Base-by-base conservation (phyloP, 1,140 invertebrate genomes). In the Meloidogyne exigua region DNA sequence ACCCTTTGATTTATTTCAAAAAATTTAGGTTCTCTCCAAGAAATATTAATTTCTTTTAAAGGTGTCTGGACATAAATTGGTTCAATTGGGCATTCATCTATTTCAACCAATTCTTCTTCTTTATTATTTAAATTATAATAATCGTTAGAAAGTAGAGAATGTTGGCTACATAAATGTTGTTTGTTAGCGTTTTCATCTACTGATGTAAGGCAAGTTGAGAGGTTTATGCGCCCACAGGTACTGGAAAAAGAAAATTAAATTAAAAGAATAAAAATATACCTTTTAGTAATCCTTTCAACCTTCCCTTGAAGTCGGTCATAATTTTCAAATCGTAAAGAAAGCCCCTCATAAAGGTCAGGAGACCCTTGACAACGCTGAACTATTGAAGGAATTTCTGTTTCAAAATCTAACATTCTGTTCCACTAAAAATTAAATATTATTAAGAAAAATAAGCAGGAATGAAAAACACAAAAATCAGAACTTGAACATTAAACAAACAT, bases 11-110 rank as follows among this genome's bases (percentile, higher is more conserved):
- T 95, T 83, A 95, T 64, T 28, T 36, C 94, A 75, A 91, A 92
- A 85, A 96, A 96, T 78, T 92, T 91, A 0, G 95, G 95, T 80
- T 95, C 93, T 85, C 95, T 93, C 95, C 95, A 97, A n/a, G 90
- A 92, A 0, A 97, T 94, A 75, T 94, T 91, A 0, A 94, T 92
- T 0, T 94, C 94, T 75, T 93, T 94, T 82, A 95, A 94, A 82
- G 92, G 92, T 2, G 94, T 93, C 79, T 95, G 93, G 0, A 96
- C 92, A 93, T 94, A 96, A 42, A 96, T 89, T 88, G 95, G 94
- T 36, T 93, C 93, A 15, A 23, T 67, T 13, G 95, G 95, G 81
- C 95, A 96, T 82, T 93, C 91, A 81, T 94, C 92, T 0, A 95
- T 92, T 81, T 91, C 91, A 11, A 95, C 94, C 80, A 85, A 92